These are phyloP conservation scores for Anabacerthia variegaticeps DNA, from an alignment of 2,797 vertebrate species.

Conservation along the genomic window DNA sequence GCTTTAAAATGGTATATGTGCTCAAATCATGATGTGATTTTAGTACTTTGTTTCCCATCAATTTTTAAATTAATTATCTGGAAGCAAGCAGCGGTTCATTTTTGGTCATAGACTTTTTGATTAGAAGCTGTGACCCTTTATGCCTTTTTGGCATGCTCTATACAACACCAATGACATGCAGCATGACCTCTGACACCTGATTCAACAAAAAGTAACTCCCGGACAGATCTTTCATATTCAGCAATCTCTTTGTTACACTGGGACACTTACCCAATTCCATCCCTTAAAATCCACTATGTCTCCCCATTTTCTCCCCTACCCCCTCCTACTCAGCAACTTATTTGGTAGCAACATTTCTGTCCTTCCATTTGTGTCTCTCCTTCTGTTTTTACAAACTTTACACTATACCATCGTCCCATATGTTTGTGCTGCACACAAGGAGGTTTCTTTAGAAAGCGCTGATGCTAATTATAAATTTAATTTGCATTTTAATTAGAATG, in stretches of 20 bases:
- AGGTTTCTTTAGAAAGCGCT: conserved; percentile 98
- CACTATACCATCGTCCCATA: conserved; percentile 94
- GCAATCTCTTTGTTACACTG: conserved; percentile 80
- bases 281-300: conserved; percentile 47
- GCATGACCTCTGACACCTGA: conserved; percentile 90
- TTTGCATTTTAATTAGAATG: conserved; percentile 99
- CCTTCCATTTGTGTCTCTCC: conserved; percentile 61
- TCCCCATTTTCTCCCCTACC: conserved; percentile 56
- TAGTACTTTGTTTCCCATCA: conserved; percentile 82
- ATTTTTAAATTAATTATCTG: conserved; percentile 95
- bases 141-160: conserved; percentile 82
- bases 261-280: conserved; percentile 62
- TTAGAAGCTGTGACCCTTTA: conserved; percentile 87
- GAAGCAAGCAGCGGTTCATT: conserved; percentile 92
- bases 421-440: conserved; percentile 94
- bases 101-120: conserved; percentile 91
- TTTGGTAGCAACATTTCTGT: conserved; percentile 40
- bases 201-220: conserved; percentile 88
- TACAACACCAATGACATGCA: conserved; percentile 82
- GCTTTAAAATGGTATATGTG: conserved; percentile 47
- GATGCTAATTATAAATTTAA: conserved; percentile 99
- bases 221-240: conserved; percentile 77
- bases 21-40: conserved; percentile 68
- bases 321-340: conserved; percentile 65
- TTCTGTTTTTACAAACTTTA: conserved; percentile 84